These are phyloP conservation scores for Pheosia gnoma DNA, from an alignment of 2,888 invertebrate genomes.

Conservation along the genomic window DNA sequence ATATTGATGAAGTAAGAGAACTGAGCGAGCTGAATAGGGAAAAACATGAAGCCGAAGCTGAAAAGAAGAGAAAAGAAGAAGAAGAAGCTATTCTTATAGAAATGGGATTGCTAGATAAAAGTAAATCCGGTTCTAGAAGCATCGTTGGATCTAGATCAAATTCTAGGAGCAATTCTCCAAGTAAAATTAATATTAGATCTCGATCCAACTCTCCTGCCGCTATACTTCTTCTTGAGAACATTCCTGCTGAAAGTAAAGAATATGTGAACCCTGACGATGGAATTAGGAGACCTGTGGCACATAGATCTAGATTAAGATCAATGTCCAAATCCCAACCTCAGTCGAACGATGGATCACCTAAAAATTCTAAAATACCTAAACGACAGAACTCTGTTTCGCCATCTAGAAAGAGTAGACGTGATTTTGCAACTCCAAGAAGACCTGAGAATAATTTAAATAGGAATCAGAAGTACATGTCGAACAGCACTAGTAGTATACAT, in stretches of 20 bases:
- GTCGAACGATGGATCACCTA: constrained; percentile 77
- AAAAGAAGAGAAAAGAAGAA: constrained; percentile 69
- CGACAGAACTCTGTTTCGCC: constrained; percentile 77
- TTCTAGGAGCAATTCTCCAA: constrained; percentile 73
- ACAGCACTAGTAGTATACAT: constrained; percentile 78
- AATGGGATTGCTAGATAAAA: constrained; percentile 73
- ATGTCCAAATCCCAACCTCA: constrained; percentile 75
- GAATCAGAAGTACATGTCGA: constrained; percentile 74
- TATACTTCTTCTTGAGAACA: constrained; percentile 63
- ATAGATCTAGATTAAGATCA: constrained; percentile 65
- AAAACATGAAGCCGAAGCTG: constrained; percentile 75
- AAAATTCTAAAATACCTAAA: constrained; percentile 78
- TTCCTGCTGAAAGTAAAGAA: constrained; percentile 52
- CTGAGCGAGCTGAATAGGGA: constrained; percentile 79
- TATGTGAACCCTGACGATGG: constrained; percentile 60
- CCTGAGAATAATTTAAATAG: constrained; percentile 60
- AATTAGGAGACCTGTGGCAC: constrained; percentile 58
- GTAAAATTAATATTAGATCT: constrained; percentile 67
- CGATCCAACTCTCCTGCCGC: constrained; percentile 76
- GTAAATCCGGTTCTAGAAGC: constrained; percentile 41
- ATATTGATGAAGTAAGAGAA: constrained; percentile 78
- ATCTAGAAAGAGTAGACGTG: constrained; percentile 49
- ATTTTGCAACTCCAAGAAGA: constrained; percentile 49
- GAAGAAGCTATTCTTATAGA: constrained; percentile 77
- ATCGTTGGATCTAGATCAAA: constrained; percentile 45